Evolutionary conservation across 2,113 vertebrate species (phyloP), one percentile per base, ranked within the genome.

Genomic region (Silurus glanis): DNA sequence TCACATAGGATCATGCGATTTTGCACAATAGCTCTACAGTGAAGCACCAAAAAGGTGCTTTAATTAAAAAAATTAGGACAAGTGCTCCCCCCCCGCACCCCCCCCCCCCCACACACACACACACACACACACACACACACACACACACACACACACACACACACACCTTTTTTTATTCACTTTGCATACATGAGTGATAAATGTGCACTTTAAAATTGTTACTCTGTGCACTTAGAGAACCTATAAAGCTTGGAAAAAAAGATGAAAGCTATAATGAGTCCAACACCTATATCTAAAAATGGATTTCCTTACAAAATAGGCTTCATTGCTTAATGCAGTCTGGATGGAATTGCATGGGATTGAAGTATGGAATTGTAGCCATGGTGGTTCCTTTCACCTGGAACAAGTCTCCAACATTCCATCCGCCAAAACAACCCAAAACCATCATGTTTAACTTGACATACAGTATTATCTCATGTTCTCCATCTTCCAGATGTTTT

Each of bases 11-110:
- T 75, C 49, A 75, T 75, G 21, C 28, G 9, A 4, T 74, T 37
- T 45, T 74, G 9, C 4, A 5, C 13, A 23, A 59, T 2, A 74
- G 67, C 3, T 59, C 17, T 59, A 59, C 37, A 67, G 12, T 53
- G 4, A 37, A 14, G 9, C 66, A 83, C 45, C 53, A 74, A 69
- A 28, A 37, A 72, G 67, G 82, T 56, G 17, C 56, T 58, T 23
- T 72, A 71, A 56, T 83, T 72, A 47, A 72, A 72, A 23, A 25
- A 56, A 69, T 55, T 71, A 25, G 64, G 25, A 56, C 51, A 83
- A 74, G 67, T 83, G 55, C 67, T 72, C 51, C 37, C 56, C 37
- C 2, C 14, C 6, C 3, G n/a, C n/a, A n/a, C n/a, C n/a, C n/a
- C n/a, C n/a, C 37, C 37, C 37, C 37, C 37, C 37, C 37, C 1